Evolutionary conservation across 2,888 invertebrate genomes (phyloP), one percentile per base, ranked within the genome.

Genomic region (Hesperia comma): DNA sequence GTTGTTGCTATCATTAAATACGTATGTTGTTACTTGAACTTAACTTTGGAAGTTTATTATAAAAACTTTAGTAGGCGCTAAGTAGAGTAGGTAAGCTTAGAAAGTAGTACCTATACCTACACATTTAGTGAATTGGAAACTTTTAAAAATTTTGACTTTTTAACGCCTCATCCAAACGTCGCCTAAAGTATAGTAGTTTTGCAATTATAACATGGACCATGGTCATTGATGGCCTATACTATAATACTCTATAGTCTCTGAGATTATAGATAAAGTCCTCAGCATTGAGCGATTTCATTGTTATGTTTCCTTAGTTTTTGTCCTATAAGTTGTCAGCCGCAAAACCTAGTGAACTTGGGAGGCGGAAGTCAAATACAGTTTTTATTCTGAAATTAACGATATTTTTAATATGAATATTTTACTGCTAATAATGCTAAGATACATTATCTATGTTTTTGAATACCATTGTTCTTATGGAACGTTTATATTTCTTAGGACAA

Each of bases 241-340:
- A 26, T 26, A 26, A 46, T 46, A n/a, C 7, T 46, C 7, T 46
- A 2, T 15, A 46, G 43, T 46, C 7, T 46, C 15, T 7, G 17
- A 46, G 49, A 49, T 49, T 49, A 49, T 4, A 49, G 49, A 49
- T 49, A 19, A 49, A 49, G 6, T 10, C 10, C 12, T 49, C 19
- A 49, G 17, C 49, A 49, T 49, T 49, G 49, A 49, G 19, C 12
- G 8, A 19, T 49, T 49, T 12, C 19, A 49, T 49, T 49, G 49
- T 49, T 49, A 19, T 49, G 49, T 12, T 49, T 49, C 49, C 49
- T 19, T 37, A 53, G 37, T 61, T 61, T 61, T 53, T 61, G 37
- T 61, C 53, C n/a, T 4, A 49, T 17, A 19, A 49, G 19, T 19
- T 49, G 19, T 49, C 49, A 19, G 49, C 10, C 12, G 3, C 19